Evolutionary conservation across 2,797 vertebrate genomes (phyloP).

Genomic region (Lithobates pipiens): DNA sequence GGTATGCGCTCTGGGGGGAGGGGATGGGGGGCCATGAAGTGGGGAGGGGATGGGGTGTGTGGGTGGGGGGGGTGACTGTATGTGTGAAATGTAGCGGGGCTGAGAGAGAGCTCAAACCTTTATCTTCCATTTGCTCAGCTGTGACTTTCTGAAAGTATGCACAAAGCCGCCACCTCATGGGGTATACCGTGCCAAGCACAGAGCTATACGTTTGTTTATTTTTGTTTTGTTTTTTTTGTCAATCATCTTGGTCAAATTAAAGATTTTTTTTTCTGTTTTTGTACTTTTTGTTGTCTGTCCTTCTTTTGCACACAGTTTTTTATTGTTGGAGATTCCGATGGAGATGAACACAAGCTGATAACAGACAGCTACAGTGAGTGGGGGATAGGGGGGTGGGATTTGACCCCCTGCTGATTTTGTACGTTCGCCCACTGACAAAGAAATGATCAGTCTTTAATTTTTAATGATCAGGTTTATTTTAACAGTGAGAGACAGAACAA

Average conservation of each 20-base stretch:
- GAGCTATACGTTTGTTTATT: constrained; percentile 25
- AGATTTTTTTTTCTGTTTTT: constrained; percentile 41
- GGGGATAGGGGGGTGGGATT: no score
- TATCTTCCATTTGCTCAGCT: constrained; percentile 49
- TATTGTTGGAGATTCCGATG: no score
- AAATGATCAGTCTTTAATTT: no score
- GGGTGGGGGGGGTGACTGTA: not conserved
- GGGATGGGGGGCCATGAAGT: not conserved
- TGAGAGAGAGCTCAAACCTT: constrained; percentile 9
- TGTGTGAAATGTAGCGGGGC: constrained; percentile 9
- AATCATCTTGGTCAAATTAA: constrained; percentile 24
- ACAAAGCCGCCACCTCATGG: constrained; percentile 47
- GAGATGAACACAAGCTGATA: no score
- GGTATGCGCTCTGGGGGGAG: not conserved
- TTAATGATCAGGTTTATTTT: no score
- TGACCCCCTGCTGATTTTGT: no score
- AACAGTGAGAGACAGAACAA: no score
- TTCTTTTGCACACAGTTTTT: no score
- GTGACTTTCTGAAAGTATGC: constrained; percentile 31
- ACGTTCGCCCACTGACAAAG: no score
- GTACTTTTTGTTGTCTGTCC: not conserved
- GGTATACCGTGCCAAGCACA: constrained; percentile 52
- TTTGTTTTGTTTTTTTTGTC: constrained; percentile 13
- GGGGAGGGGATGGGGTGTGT: no score
- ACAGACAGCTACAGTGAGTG: no score